Conservation (phyloP, 2,888 invertebrate species). For the Cosmopolites sordidus region DNA sequence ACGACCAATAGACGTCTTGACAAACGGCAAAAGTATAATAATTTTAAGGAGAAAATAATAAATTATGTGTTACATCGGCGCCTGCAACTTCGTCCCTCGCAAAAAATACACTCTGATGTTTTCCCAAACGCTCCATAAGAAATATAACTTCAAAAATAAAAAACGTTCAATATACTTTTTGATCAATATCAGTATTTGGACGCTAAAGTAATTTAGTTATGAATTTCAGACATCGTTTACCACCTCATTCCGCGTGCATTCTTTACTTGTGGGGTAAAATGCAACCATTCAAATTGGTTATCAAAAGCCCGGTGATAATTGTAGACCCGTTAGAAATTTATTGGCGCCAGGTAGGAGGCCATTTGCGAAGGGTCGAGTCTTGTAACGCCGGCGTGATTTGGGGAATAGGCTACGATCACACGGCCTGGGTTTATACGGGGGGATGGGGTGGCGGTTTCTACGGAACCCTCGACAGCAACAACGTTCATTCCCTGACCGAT, state of each 20-base stretch:
- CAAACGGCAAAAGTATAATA: too few relatives aligned
- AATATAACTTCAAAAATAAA: too few relatives aligned
- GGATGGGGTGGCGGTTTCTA: constrained; percentile 84
- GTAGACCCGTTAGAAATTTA: constrained; percentile 73
- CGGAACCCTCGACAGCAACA: constrained; percentile 58
- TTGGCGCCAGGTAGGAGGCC: constrained; percentile 86
- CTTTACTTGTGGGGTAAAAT: constrained; percentile 73
- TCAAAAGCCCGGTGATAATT: constrained; percentile 48
- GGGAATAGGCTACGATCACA: constrained; percentile 85
- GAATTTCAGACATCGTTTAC: constrained; percentile 60
- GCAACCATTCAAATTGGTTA: constrained; percentile 54
- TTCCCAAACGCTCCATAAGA: too few relatives aligned
- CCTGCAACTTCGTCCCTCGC: too few relatives aligned
- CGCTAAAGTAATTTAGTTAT: too few relatives aligned
- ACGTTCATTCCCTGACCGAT: constrained; percentile 74
- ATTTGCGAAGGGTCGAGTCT: constrained; percentile 73
- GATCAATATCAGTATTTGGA: too few relatives aligned
- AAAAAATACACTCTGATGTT: too few relatives aligned
- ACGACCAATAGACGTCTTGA: too few relatives aligned
- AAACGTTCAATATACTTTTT: too few relatives aligned
- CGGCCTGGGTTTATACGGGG: constrained; percentile 85
- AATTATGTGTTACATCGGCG: too few relatives aligned
- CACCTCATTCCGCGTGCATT: constrained; percentile 69
- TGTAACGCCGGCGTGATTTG: constrained; percentile 79
- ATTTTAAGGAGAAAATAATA: too few relatives aligned